phyloP scores from a whole-genome alignment of 2,888 invertebrate species.

The Idaea aversata region DNA sequence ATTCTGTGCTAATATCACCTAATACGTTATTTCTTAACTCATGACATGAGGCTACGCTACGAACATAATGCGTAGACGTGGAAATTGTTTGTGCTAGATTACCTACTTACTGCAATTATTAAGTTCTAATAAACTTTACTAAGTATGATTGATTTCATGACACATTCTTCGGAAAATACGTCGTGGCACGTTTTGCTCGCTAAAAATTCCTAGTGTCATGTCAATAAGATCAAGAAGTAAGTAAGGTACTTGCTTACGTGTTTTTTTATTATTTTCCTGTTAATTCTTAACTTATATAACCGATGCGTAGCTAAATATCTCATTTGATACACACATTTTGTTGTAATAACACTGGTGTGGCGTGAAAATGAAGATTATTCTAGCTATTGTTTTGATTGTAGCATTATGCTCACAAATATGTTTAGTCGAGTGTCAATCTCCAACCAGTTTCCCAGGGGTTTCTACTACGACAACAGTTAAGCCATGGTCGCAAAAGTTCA shows the following conservation, averaged over 20 bases:
- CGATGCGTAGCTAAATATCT: conserved; percentile 5
- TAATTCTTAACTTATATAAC: conserved; percentile 25
- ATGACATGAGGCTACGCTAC: too few relatives aligned
- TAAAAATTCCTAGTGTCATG: conserved; percentile 7
- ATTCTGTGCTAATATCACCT: too few relatives aligned
- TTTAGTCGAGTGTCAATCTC: conserved; percentile 23
- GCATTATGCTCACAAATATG: conserved; percentile 32
- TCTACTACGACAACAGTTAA: conserved; percentile 41
- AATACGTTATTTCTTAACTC: too few relatives aligned
- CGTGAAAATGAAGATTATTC: conserved; percentile 36
- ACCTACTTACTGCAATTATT: neutral
- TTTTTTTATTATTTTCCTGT: conserved; percentile 26
- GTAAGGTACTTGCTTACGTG: neutral
- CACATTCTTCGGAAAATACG: neutral
- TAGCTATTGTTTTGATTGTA: conserved; percentile 29
- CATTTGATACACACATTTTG: conserved; percentile 13
- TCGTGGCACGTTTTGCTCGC: conserved; percentile 6
- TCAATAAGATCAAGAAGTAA: neutral
- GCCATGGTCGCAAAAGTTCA: conserved; percentile 47
- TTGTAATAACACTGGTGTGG: conserved; percentile 12
- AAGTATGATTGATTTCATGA: neutral
- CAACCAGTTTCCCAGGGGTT: conserved; percentile 15
- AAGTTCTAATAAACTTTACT: neutral
- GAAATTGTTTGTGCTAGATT: neutral
- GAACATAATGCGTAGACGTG: too few relatives aligned